Base-by-base conservation (phyloP, 2,888 invertebrate species). In the Ceratothoa steindachneri region DNA sequence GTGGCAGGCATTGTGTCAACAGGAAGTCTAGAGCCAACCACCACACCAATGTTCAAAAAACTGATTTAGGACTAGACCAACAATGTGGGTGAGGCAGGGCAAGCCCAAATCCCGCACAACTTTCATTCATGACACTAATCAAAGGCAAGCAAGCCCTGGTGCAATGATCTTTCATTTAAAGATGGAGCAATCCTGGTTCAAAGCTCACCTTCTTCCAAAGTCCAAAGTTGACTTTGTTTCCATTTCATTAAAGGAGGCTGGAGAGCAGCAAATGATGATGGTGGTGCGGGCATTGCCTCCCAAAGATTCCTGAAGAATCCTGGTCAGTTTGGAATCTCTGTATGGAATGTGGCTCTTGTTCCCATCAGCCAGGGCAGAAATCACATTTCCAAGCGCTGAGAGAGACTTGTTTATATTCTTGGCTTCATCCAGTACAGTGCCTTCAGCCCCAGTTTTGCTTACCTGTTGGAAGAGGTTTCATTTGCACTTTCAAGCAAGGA, bases 351-450 rank as follows among this genome's bases (percentile, higher is more conserved):
- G 98, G 77, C 95, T 75, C 60, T 78, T 99, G 82, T 97, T 97
- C 82, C 97, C 98, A 85, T 99, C 99, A 67, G 99, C 99, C 82
- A 99, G 87, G 9, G 99, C 98, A 77, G 98, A 96, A 83, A 99
- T 99, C 60, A 99, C 99, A 85, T 99, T 99, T 83, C 99, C 99
- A 83, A 99, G 88, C 3, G 99, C 98, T 31, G 99, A 99, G 80
- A 99, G 86, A 0, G 99, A 99, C 87, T 99, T 99, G 86, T 99
- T 99, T 85, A 99, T 99, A 86, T 99, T 99, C 87, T 99, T 99
- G 7, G 99, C 99, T 87, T 99, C 99, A 85, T 99, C 98, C 80
- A 99, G 88, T 67, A 98, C 97, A 71, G 97, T 93, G 82, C 99
- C 99, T 88, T 99, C 98, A 78, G 99, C 99, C 84, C 99, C 99